Percentiles rank a stretch among this genome's conserved stretches.
These are phyloP conservation scores for Esperia sulphurella DNA, from an alignment of 2,888 invertebrate species.

Conservation along the genomic window DNA sequence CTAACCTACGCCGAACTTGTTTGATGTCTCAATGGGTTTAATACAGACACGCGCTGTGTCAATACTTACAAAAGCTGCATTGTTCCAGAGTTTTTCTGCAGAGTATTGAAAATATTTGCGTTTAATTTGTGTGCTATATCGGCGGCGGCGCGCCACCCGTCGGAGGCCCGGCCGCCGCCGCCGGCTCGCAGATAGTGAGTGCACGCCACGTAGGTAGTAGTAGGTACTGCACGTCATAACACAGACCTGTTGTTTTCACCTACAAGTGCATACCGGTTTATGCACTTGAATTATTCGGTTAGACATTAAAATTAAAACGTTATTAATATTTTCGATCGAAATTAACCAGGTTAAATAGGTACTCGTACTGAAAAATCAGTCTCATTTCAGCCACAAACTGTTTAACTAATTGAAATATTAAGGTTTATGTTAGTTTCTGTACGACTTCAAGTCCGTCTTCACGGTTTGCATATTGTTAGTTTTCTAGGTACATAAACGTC, in stretches of 20 bases:
- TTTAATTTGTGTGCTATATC: slow-evolving; percentile 2
- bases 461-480: too few relatives aligned
- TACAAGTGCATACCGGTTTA: slow-evolving; percentile 43
- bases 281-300: slow-evolving; percentile 33
- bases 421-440: too few relatives aligned
- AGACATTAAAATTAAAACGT: too few relatives aligned
- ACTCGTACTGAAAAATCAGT: too few relatives aligned
- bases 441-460: too few relatives aligned
- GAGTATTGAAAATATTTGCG: slow-evolving; percentile 6
- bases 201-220: slow-evolving; percentile 42
- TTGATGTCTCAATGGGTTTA: too few relatives aligned
- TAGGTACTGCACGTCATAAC: slow-evolving; percentile 28
- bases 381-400: too few relatives aligned
- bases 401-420: too few relatives aligned
- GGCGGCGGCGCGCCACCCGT: slow-evolving; percentile 28
- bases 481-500: too few relatives aligned
- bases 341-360: too few relatives aligned
- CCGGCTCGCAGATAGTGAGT: slow-evolving; percentile 61
- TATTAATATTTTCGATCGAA: too few relatives aligned
- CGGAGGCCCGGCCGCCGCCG: too few relatives aligned
- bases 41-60: not conserved
- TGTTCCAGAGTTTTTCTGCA: not conserved
- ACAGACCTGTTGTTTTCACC: slow-evolving; percentile 41
- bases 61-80: slow-evolving; percentile 1
- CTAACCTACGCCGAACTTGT: not conserved